Evolutionary conservation across 53 echinoderm and acorn worm species (phyloP), one percentile per base, ranked within the genome.

Genomic region (Hippasteria phrygiana): DNA sequence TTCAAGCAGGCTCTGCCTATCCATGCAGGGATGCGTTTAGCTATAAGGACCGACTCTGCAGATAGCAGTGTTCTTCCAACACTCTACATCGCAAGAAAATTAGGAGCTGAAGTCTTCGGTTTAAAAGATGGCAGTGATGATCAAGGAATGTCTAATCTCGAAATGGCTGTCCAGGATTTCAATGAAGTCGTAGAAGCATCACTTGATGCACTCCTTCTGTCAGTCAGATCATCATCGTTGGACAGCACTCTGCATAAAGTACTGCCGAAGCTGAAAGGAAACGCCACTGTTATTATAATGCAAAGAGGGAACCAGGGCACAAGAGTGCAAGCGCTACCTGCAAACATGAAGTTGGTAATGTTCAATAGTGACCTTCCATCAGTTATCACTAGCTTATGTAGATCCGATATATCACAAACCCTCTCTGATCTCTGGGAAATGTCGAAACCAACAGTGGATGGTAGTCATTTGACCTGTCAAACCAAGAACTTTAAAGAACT

Each of bases 371-470:
- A 59, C n/a, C 24, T 79, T 22, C 38, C 55, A 16, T 37, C 79
- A 18, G 79, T 38, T 56, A 0, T 79, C 36, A 37, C 55, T 13
- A 59, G 79, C 7, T 59, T 79, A 27, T 18, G 56, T 38, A 1
- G 9, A 18, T 32, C 9, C 33, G 79, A 79, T 56, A 71, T 84
- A 4, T 84, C 84, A 71, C n/a, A 46, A 8, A 70, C 71, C 18
- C 33, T 84, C 50, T 69, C 70, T 7, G n/a, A 71, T 84, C 84
- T 84, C 35, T 67, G 93, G 95, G 13, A 55, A 14, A 65, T 29
- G 29, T 33, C 29, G 13, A 14, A 65, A 11, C 65, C 83, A 12
- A 43, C 28, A 11, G 51, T 29, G 1, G 12, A 29, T 24, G 65
- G 43, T 40, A 20, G n/a, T 45, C 65, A 28, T 56, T 39, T 59